Conservation (phyloP, 2,888 invertebrate species). For the Bruchidius siliquastri region DNA sequence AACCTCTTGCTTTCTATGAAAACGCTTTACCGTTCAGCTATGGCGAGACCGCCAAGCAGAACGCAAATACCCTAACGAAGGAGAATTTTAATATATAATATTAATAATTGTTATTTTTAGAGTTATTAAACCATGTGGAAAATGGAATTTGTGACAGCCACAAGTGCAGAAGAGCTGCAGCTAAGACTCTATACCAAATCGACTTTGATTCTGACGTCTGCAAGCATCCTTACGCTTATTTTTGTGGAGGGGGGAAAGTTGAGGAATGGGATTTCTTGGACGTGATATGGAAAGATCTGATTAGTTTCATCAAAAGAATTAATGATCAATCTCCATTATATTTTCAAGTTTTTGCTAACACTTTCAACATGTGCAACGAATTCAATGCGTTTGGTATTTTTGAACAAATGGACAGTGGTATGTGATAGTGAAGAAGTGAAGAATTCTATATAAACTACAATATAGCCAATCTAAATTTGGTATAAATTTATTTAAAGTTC, state of each 20-base stretch:
- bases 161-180: not conserved
- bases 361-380: not conserved
- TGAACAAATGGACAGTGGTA: not conserved
- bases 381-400: not conserved
- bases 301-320: not conserved
- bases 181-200: not conserved
- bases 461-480: too few species aligned
- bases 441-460: too few species aligned
- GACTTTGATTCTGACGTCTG: not conserved
- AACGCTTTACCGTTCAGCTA: too few species aligned
- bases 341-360: not conserved
- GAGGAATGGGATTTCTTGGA: not conserved
- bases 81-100: too few species aligned
- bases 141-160: not conserved
- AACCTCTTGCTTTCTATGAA: too few species aligned
- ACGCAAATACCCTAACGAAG: too few species aligned
- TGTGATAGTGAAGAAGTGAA: too few species aligned
- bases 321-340: not conserved
- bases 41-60: too few species aligned
- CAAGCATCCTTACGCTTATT: not conserved
- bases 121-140: not conserved
- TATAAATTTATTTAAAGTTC: too few species aligned
- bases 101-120: too few species aligned
- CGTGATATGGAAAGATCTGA: not conserved
- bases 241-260: not conserved